A percentile compares a stretch with the other conserved stretches of the same genome.
Conservation (phyloP, 2,113 vertebrate genomes). For the Fregata magnificens region DNA sequence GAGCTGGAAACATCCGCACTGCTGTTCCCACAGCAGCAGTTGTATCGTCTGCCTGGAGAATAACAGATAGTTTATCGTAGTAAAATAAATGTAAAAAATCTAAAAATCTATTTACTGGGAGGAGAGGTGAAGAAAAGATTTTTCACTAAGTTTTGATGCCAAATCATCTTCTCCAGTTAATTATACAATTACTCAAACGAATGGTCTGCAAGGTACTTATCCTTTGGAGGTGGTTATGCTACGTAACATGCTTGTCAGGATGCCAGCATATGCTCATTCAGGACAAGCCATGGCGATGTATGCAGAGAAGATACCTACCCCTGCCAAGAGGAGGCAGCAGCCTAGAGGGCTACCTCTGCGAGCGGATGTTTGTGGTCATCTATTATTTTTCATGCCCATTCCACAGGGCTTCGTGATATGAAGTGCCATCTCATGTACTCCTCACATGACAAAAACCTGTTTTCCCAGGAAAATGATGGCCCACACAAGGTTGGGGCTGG, state of each 20-base stretch:
- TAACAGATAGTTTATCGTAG: background rate
- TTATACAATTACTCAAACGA: background rate
- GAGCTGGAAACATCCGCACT: background rate
- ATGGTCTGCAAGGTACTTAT: background rate
- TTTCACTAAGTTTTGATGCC: background rate
- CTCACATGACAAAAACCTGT: background rate
- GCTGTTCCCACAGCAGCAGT: background rate
- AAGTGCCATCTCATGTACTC: background rate
- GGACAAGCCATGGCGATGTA: background rate
- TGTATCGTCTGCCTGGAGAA: background rate
- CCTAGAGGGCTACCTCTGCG: background rate
- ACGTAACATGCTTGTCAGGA: fast-evolving
- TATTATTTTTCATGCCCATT: fast-evolving
- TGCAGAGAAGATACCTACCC: background rate
- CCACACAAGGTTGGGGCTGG: background rate
- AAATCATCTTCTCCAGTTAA: background rate
- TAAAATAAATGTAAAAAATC: background rate
- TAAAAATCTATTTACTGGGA: background rate
- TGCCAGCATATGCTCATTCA: background rate
- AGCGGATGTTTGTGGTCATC: background rate
- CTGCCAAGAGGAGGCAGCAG: background rate
- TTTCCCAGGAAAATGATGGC: background rate
- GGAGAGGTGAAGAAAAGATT: background rate
- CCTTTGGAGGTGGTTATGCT: background rate
- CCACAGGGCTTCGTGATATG: background rate